Evolutionary conservation across 2,888 invertebrate species (phyloP).

Genomic region (Anorthoa munda): DNA sequence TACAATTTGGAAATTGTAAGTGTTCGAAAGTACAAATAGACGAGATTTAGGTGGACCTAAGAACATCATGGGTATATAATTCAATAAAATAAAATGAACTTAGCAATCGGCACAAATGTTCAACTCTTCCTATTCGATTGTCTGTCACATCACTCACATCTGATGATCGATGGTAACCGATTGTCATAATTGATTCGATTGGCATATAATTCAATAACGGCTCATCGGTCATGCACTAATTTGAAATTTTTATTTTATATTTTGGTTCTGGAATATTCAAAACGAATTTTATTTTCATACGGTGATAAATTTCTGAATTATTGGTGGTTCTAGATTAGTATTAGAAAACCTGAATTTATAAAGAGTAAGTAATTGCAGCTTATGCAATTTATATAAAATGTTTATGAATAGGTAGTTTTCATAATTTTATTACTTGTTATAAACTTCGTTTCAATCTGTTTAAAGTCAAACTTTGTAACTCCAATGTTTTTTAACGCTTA

Average conservation of each 20-base stretch:
- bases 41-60: no score
- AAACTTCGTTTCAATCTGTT: no score
- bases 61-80: not conserved
- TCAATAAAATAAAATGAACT: constrained; percentile 33
- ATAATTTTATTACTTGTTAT: no score
- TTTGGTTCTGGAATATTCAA: not conserved
- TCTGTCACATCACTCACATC: constrained; percentile 74
- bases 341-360: not conserved
- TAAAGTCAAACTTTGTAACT: not conserved
- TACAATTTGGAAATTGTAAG: no score
- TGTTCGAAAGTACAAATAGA: no score
- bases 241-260: constrained; percentile 25
- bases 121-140: constrained; percentile 74
- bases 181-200: constrained; percentile 66
- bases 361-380: no score
- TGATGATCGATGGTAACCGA: constrained; percentile 81
- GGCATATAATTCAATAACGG: constrained; percentile 48
- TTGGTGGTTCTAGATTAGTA: not conserved
- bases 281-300: constrained; percentile 6
- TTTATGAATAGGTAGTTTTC: no score
- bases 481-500: not conserved
- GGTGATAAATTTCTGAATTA: not conserved
- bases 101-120: constrained; percentile 70
- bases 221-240: constrained; percentile 48
- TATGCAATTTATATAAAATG: no score